Percentiles rank a stretch among this genome's conserved stretches.
These are phyloP conservation scores for Aspidiotus rigidus DNA, from an alignment of 2,888 invertebrate species.

Conservation along the genomic window DNA sequence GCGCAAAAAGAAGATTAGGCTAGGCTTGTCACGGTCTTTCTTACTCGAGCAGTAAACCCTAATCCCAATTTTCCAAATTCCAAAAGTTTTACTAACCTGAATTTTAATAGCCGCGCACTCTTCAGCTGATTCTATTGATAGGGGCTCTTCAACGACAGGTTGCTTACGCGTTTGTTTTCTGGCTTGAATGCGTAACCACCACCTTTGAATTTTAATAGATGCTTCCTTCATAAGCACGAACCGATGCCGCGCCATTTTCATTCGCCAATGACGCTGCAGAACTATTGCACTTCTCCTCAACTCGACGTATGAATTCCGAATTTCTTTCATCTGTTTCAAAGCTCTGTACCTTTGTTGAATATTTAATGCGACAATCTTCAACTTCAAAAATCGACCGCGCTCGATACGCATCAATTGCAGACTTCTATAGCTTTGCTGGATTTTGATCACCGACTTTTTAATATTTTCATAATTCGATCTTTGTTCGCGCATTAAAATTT, in stretches of 20 bases:
- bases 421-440: not conserved
- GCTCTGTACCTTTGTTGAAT: constrained; percentile 26
- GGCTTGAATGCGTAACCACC: not conserved
- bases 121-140: not conserved
- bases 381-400: constrained; percentile 14
- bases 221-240: not conserved
- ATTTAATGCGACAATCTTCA: constrained; percentile 15
- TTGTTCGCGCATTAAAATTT: constrained; percentile 19
- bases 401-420: not conserved
- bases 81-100: constrained; percentile 13
- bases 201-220: constrained; percentile 1
- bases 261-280: constrained; percentile 29
- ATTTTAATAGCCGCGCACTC: constrained; percentile 16
- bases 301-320: constrained; percentile 9
- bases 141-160: not conserved
- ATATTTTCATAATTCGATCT: constrained; percentile 5
- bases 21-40: not conserved
- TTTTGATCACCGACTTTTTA: not conserved
- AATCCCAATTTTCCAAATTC: not conserved
- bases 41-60: not conserved
- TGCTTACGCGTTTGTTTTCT: not conserved
- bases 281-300: constrained; percentile 19
- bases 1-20: not conserved
- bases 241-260: constrained; percentile 1
- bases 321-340: constrained; percentile 3